Percentiles rank a stretch among this genome's conserved stretches.
These are phyloP conservation scores for Colinus virginianus DNA, from an alignment of 2,113 vertebrate genomes.

Conservation along the genomic window DNA sequence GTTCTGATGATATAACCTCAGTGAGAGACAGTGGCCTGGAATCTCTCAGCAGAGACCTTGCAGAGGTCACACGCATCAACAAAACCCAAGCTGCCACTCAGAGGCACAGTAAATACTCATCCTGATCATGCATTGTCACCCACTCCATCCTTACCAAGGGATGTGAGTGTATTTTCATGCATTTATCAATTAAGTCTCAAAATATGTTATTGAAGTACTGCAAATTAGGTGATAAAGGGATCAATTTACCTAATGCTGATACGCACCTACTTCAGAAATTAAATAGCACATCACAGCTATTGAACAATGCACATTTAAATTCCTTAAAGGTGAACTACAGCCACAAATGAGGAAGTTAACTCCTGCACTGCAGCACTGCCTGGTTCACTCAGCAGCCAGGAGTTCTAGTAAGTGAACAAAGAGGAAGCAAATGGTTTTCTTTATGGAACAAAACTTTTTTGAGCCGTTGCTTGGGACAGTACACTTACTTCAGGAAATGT, in stretches of 20 bases:
- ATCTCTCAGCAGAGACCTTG: not conserved
- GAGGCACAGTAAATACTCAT: not conserved
- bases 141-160: not conserved
- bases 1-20: rapidly evolving
- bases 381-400: not conserved
- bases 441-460: not conserved
- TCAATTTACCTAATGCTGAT: conserved; percentile 41
- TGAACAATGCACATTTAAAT: conserved; percentile 10
- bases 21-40: not conserved
- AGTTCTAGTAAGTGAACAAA: not conserved
- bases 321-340: not conserved
- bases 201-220: conserved; percentile 31
- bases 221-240: conserved; percentile 60
- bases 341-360: conserved; percentile 11
- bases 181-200: conserved; percentile 45
- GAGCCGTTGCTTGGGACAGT: not conserved
- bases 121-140: not conserved
- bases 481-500: not conserved
- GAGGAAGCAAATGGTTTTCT: not conserved
- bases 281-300: conserved; percentile 26
- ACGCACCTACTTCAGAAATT: conserved; percentile 31
- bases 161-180: not conserved
- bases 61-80: not conserved
- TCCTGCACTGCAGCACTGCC: not conserved
- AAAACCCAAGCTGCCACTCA: not conserved